Evolutionary conservation across 2,888 invertebrate species (phyloP), one percentile per base, ranked within the genome.

Genomic region (Leuctra nigra): DNA sequence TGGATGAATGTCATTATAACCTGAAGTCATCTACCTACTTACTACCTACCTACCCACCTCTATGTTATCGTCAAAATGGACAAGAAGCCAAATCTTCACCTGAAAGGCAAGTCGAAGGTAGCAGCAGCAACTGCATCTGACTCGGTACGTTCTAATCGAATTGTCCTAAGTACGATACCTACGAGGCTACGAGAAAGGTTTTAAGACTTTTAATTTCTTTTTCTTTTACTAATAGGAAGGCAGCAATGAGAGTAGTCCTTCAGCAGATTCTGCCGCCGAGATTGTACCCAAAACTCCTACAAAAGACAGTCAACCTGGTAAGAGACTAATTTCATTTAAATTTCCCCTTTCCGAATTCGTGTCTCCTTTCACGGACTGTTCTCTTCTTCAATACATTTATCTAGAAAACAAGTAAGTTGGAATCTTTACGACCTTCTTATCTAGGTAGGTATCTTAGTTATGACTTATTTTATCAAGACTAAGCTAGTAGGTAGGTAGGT

Each of bases 221-320:
- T 47, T 52, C 18, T 35, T 56, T 61, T 33, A 11, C 56, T 53
- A 56, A 16, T 52, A 68, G 68, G 77, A 77, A 63, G 75, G 73
- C 33, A 77, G 76, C 66, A 71, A 69, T 13, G 77, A 77, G 58
- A 76, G 75, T 25, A 76, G 75, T 66, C 67, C 76, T 52, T 76
- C 75, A 62, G 75, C 74, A n/a, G 77, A 76, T 55, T 75, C 75
- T 2, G 67, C 65, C 55, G 64, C 65, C 56, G 69, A 67, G 6
- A 50, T 61, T 29, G 53, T 64, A 25, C 48, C 63, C 22, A 60
- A 62, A 59, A 63, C 62, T 36, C 63, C 63, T 22, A 55, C 62
- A 9, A 59, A 62, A 39, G 61, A 62, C 14, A 59, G 59, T 18
- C 57, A n/a, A n/a, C n/a, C 61, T 56, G 63, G 65, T 65, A 60